Conservation (phyloP, 2,113 vertebrate genomes). For the Leucopsar rothschildi region DNA sequence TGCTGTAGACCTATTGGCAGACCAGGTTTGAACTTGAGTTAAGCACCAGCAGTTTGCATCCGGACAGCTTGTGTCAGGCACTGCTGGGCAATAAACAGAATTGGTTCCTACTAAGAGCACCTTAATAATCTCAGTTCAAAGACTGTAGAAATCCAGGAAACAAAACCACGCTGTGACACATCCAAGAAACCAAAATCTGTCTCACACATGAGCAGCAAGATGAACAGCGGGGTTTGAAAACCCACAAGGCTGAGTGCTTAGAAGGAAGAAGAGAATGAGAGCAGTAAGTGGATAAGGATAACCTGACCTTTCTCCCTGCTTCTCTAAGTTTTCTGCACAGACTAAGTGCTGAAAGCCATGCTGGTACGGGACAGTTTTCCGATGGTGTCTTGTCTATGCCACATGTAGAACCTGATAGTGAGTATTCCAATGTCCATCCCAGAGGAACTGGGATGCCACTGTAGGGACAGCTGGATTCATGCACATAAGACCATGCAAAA, state of each 20-base stretch:
- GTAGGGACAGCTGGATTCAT: neutral
- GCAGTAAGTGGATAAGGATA: neutral
- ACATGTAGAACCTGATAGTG: neutral
- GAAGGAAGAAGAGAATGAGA: neutral
- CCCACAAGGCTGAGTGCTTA: neutral
- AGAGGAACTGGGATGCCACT: neutral
- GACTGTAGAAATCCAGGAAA: neutral
- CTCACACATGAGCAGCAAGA: neutral
- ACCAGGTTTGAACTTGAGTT: neutral
- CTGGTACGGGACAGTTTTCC: neutral
- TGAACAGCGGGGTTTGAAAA: neutral
- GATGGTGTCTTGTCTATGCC: neutral
- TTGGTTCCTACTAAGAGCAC: neutral
- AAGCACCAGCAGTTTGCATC: neutral
- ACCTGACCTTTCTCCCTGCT: neutral
- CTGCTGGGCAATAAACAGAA: neutral
- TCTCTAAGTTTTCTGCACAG: neutral
- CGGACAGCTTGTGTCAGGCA: neutral
- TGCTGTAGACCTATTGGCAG: neutral
- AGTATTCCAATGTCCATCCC: neutral
- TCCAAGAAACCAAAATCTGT: neutral
- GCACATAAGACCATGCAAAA: neutral
- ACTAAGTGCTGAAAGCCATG: rapidly evolving
- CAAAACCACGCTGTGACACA: neutral
- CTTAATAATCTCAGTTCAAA: neutral